Conservation (phyloP, 2,888 invertebrate genomes). For the Drosophila picticornis region DNA sequence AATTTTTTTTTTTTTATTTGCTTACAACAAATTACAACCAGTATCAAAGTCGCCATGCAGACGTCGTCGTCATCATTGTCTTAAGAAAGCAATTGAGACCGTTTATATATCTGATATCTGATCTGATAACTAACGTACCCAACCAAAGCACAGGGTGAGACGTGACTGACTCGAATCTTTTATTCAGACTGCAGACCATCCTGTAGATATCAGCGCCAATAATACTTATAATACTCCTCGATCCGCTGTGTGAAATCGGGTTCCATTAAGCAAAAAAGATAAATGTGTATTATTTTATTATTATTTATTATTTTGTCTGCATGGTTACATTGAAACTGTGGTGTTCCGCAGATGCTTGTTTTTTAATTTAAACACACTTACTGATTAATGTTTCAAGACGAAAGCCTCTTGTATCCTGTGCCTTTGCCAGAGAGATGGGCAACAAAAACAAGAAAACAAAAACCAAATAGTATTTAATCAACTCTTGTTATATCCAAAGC, state of each 20-base stretch:
- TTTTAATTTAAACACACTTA: background rate
- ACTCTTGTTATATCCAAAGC: background rate
- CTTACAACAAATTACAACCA: background rate
- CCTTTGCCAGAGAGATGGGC: background rate
- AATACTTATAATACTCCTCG: background rate
- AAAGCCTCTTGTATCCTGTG: background rate
- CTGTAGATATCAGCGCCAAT: background rate
- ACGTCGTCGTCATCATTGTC: background rate
- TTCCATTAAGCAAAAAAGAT: background rate
- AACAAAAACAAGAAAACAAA: background rate
- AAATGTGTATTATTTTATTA: background rate
- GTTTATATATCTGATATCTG: background rate
- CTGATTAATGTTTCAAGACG: background rate
- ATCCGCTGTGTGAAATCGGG: background rate
- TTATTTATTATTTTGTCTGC: background rate
- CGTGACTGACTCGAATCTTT: background rate
- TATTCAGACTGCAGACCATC: background rate
- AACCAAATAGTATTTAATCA: background rate
- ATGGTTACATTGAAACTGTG: constrained; percentile 26
- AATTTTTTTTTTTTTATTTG: background rate
- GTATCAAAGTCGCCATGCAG: background rate
- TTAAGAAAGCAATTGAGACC: background rate
- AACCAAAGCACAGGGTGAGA: background rate
- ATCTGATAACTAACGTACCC: background rate
- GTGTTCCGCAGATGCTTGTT: constrained; percentile 8